Evolutionary conservation across 1,140 invertebrate species (phyloP).

Genomic region (Ptiloglossa arizonensis): DNA sequence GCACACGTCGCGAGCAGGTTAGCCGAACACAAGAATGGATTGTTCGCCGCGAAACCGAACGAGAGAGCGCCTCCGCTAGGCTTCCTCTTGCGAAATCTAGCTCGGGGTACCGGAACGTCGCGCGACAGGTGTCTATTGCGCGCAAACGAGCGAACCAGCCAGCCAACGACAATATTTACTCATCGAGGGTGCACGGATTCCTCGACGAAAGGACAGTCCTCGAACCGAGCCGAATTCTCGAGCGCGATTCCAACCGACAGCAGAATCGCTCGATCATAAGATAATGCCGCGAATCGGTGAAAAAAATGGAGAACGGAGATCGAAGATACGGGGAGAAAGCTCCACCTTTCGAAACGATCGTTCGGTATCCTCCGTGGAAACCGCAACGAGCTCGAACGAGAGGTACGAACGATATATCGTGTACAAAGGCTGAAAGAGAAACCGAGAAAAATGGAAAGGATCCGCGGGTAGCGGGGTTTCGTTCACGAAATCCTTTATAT

Average conservation of each 20-base stretch:
- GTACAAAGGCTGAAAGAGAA: conserved; percentile 21
- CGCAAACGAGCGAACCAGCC: neutral
- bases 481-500: conserved; percentile 72
- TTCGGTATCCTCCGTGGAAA: conserved; percentile 29
- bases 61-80: too few species aligned
- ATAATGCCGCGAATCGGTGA: conserved; percentile 57
- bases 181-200: too few species aligned
- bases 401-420: neutral
- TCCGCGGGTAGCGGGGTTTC: conserved; percentile 52
- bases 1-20: conserved; percentile 80
- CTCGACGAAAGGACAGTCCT: too few species aligned
- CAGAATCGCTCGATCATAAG: conserved; percentile 67
- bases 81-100: too few species aligned
- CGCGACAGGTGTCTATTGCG: too few species aligned
- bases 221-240: conserved; percentile 3
- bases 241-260: conserved; percentile 61
- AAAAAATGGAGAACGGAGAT: conserved; percentile 2
- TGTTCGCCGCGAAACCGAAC: conserved; percentile 77
- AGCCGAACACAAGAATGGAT: conserved; percentile 81
- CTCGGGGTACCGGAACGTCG: too few species aligned
- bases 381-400: conserved; percentile 47
- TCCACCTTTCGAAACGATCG: conserved; percentile 48
- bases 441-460: conserved; percentile 48
- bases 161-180: too few species aligned
- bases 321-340: conserved; percentile 44